Evolutionary conservation across 2,113 vertebrate species (phyloP).

Genomic region (Hemicordylus capensis): DNA sequence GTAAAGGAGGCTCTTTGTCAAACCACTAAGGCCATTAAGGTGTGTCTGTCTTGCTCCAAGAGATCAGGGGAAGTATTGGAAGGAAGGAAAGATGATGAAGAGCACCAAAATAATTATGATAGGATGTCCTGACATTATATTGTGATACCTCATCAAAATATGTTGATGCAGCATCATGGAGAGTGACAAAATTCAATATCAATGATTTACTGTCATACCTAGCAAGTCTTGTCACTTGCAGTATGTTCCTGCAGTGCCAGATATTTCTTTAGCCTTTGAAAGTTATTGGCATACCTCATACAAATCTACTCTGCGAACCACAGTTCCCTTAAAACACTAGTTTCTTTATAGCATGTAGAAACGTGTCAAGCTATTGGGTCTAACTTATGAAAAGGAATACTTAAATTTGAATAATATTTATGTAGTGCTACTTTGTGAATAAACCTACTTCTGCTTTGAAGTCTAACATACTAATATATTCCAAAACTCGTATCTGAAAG

Average conservation of each 20-base stretch:
- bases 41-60: background rate
- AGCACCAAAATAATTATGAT: background rate
- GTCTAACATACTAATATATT: constrained; percentile 49
- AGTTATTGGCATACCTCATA: background rate
- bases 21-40: background rate
- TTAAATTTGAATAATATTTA: constrained; percentile 70
- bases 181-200: background rate
- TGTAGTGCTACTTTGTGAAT: constrained; percentile 61
- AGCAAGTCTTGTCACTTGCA: background rate
- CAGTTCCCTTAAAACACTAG: background rate
- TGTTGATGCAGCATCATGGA: background rate
- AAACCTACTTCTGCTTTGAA: constrained; percentile 59
- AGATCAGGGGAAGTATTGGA: background rate
- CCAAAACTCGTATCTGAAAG: constrained; percentile 59
- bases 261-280: constrained; percentile 21
- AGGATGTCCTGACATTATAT: background rate
- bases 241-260: background rate
- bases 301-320: constrained; percentile 17
- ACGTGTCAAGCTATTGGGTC: background rate
- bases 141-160: background rate
- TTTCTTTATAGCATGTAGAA: constrained; percentile 21
- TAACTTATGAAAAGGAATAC: constrained; percentile 49
- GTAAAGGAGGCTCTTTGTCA: constrained; percentile 4
- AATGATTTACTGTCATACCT: background rate
- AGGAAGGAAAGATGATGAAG: background rate